Conservation (phyloP, 2,797 vertebrate genomes). For the Melopsittacus undulatus region DNA sequence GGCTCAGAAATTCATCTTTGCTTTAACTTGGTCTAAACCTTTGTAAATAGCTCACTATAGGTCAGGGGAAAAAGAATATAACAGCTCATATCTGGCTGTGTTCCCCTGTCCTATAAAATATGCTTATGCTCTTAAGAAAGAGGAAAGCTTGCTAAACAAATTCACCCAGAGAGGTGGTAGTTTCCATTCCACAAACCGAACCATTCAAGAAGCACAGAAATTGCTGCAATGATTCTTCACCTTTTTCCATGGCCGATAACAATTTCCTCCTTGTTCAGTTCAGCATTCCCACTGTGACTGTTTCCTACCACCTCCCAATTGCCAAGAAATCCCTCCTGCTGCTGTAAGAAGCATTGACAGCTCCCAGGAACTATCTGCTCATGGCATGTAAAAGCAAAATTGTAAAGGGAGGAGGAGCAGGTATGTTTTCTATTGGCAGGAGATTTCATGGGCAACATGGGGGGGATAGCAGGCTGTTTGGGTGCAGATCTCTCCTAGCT, state of each 20-base stretch:
- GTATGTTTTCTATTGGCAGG: not conserved
- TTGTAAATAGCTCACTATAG: slow-evolving; percentile 18
- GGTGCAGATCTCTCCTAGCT: not conserved
- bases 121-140: not conserved
- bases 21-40: slow-evolving; percentile 13
- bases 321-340: not conserved
- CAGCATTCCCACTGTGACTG: not conserved
- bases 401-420: not conserved
- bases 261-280: not conserved
- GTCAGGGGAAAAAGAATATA: not conserved
- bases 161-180: not conserved
- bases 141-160: not conserved
- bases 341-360: not conserved
- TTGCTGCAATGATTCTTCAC: not conserved
- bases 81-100: slow-evolving; percentile 18
- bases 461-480: not conserved
- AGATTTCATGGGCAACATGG: not conserved
- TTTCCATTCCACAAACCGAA: not conserved
- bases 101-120: slow-evolving; percentile 37
- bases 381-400: not conserved
- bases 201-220: not conserved
- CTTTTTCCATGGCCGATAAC: not conserved
- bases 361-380: not conserved
- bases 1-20: slow-evolving; percentile 20
- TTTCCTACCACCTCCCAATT: not conserved